Percentiles rank a stretch among this genome's conserved stretches.
phyloP scores from a whole-genome alignment of 2,113 vertebrate species.

The Natator depressus region DNA sequence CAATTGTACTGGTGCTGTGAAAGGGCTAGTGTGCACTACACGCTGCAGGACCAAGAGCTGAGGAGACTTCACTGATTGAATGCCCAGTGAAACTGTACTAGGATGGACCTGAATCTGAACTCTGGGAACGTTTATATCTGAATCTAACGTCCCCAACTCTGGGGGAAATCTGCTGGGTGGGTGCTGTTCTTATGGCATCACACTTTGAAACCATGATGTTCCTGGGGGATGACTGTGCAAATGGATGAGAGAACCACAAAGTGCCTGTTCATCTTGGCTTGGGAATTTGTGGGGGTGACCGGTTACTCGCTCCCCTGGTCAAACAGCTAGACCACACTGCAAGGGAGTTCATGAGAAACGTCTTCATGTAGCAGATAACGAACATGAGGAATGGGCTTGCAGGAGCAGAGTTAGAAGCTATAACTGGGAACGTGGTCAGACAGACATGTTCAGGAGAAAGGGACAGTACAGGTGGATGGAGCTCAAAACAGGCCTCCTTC shows the following conservation, averaged over 20 bases:
- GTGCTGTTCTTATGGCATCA: neutral
- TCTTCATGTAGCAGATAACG: neutral
- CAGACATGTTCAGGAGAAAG: neutral
- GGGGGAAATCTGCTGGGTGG: neutral
- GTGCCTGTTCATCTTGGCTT: neutral
- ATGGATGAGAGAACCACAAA: neutral
- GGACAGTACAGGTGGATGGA: neutral
- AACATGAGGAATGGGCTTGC: neutral
- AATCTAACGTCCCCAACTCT: neutral
- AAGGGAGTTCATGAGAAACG: neutral
- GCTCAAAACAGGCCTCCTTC: neutral
- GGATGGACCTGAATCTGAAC: neutral
- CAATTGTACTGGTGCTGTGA: neutral
- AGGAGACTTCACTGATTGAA: neutral
- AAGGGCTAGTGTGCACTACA: neutral
- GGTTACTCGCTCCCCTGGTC: neutral
- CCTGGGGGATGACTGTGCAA: neutral
- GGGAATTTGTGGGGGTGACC: neutral
- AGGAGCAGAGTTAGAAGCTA: neutral
- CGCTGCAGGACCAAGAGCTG: too few species aligned
- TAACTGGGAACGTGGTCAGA: neutral
- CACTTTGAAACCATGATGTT: neutral
- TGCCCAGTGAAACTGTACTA: neutral
- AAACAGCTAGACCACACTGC: neutral
- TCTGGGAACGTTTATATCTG: neutral